These are phyloP conservation scores for Drosophila affinis DNA, from an alignment of 2,888 invertebrate genomes.

Conservation along the genomic window DNA sequence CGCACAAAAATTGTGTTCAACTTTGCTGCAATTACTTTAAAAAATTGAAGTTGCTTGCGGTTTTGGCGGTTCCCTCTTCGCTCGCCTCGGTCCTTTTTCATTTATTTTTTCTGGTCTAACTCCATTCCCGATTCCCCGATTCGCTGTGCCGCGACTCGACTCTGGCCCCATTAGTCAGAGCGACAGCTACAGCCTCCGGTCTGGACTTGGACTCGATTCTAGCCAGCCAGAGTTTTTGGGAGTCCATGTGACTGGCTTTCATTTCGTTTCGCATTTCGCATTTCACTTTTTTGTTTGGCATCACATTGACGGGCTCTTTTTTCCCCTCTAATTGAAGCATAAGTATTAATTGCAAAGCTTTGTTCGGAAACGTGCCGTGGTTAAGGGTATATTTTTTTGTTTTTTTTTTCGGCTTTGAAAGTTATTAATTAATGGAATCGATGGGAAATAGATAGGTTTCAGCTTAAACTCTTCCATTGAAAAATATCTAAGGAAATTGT, in stretches of 20 bases:
- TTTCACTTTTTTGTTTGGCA: constrained; percentile 66
- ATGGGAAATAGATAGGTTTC: background rate
- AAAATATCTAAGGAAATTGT: background rate
- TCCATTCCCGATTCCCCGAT: constrained; percentile 30
- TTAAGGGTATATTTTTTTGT: constrained; percentile 26
- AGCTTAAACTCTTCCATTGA: too few relatives aligned
- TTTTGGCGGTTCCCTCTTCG: constrained; percentile 67
- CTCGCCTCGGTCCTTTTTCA: constrained; percentile 1
- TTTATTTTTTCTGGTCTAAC: constrained; percentile 14
- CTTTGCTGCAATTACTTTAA: constrained; percentile 80
- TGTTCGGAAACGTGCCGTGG: constrained; percentile 67
- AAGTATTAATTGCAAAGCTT: constrained; percentile 79
- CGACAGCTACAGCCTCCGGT: constrained; percentile 39
- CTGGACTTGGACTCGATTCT: constrained; percentile 22
- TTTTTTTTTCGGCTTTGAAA: background rate
- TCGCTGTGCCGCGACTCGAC: constrained; percentile 48
- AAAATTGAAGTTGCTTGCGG: constrained; percentile 78
- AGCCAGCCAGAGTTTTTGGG: constrained; percentile 5
- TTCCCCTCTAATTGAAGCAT: constrained; percentile 73
- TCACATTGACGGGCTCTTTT: constrained; percentile 50
- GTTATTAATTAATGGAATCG: background rate
- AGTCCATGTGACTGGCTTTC: constrained; percentile 33
- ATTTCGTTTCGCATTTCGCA: constrained; percentile 60
- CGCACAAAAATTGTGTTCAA: constrained; percentile 64
- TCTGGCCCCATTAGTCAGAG: constrained; percentile 66